Evolutionary conservation across 1,140 invertebrate genomes (phyloP).

Genomic region (Colletes latitarsis): DNA sequence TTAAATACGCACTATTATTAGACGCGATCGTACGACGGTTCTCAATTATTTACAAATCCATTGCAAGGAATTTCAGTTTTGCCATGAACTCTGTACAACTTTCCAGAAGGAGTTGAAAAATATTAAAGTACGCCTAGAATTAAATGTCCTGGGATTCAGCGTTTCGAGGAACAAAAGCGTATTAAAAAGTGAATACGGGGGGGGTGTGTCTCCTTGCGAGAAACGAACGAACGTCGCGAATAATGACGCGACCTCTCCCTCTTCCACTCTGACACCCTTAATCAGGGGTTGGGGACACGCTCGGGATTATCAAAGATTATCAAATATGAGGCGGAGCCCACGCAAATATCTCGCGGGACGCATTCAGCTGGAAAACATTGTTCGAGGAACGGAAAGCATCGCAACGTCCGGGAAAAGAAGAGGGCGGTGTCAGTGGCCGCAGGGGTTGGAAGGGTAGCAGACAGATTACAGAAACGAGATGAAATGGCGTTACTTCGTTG

Average conservation of each 20-base stretch:
- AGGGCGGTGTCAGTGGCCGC: slow-evolving; percentile 24
- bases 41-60: too few relatives aligned
- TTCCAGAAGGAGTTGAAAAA: too few relatives aligned
- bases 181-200: too few relatives aligned
- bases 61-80: too few relatives aligned
- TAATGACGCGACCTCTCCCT: slow-evolving; percentile 11
- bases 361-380: slow-evolving; percentile 28
- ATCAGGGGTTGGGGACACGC: slow-evolving; percentile 18
- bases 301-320: slow-evolving; percentile 35
- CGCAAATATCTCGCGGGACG: neutral
- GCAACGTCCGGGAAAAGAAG: neutral
- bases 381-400: neutral
- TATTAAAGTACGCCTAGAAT: too few relatives aligned
- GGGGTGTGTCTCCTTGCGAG: neutral
- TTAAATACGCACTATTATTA: neutral
- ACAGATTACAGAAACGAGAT: slow-evolving; percentile 25
- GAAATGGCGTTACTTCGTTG: slow-evolving; percentile 11
- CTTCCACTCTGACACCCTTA: neutral
- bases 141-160: too few relatives aligned
- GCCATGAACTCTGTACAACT: too few relatives aligned
- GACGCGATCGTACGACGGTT: too few relatives aligned
- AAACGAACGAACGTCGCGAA: neutral
- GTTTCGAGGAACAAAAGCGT: neutral
- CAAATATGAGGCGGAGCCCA: slow-evolving; percentile 24
- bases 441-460: slow-evolving; percentile 3